Percentiles rank a stretch among this genome's conserved stretches.
Evolutionary conservation across 2,797 vertebrate genomes (phyloP).

Genomic region (Syngnathus rostellatus): DNA sequence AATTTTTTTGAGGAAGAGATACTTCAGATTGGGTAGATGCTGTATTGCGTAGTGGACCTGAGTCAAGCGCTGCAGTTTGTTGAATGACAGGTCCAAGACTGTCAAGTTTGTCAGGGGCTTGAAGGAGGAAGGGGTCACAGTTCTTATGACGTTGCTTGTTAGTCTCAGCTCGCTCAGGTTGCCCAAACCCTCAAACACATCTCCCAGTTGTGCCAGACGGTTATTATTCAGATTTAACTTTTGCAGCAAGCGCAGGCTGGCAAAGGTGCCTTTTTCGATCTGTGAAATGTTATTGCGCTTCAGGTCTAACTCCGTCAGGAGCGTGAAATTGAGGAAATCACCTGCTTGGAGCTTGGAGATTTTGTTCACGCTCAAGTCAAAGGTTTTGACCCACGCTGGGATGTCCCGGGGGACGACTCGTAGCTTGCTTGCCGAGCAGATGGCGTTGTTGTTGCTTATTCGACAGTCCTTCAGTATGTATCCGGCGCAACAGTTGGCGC

Average conservation of each 20-base stretch:
- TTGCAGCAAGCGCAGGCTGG: constrained; percentile 31
- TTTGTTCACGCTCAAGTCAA: constrained; percentile 53
- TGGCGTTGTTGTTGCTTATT: constrained; percentile 10
- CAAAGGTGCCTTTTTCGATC: constrained; percentile 46
- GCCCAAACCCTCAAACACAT: constrained; percentile 51
- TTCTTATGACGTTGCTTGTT: constrained; percentile 32
- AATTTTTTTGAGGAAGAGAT: constrained; percentile 35
- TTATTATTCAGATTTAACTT: constrained; percentile 57
- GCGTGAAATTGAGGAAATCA: constrained; percentile 41
- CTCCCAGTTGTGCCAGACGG: constrained; percentile 29
- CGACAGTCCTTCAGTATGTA: constrained; percentile 50
- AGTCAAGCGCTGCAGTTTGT: constrained; percentile 31
- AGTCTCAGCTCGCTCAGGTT: constrained; percentile 50
- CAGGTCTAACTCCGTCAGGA: constrained; percentile 42
- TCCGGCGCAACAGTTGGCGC: constrained; percentile 14
- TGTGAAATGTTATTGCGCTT: constrained; percentile 27
- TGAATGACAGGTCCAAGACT: constrained; percentile 51
- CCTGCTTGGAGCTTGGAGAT: constrained; percentile 37
- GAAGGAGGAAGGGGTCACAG: constrained; percentile 40
- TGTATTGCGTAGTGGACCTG: constrained; percentile 33
- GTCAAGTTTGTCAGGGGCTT: constrained; percentile 37
- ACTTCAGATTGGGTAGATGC: constrained; percentile 35
- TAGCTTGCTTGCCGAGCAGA: constrained; percentile 24
- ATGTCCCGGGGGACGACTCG: constrained; percentile 47
- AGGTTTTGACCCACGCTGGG: constrained; percentile 32